These are phyloP conservation scores for Pteropus rufus DNA, from an alignment of 2,797 vertebrate species.

Conservation along the genomic window DNA sequence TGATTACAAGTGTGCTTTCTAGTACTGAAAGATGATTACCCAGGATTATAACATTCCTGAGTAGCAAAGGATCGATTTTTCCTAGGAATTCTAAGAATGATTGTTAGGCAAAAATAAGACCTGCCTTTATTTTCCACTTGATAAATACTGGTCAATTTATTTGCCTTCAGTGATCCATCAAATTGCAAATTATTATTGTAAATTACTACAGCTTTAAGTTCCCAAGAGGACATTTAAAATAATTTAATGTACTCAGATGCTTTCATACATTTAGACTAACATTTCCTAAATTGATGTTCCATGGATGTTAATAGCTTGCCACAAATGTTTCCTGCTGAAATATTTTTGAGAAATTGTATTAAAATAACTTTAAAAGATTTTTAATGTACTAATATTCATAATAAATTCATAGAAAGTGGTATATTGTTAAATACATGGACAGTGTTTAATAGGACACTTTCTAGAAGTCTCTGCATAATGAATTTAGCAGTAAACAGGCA, in stretches of 20 bases:
- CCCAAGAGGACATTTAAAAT: background rate
- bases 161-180: background rate
- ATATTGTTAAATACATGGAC: background rate
- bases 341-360: slow-evolving; percentile 3
- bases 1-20: background rate
- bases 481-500: background rate
- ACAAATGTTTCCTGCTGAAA: background rate
- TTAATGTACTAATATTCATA: background rate
- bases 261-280: background rate
- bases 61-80: background rate
- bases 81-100: background rate
- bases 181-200: background rate
- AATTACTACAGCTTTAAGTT: background rate
- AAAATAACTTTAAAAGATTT: slow-evolving; percentile 2
- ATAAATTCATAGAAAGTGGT: background rate
- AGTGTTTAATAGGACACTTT: background rate
- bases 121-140: slow-evolving; percentile 11
- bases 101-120: background rate
- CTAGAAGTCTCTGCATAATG: background rate
- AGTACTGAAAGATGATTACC: background rate
- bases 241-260: background rate
- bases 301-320: background rate
- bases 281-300: background rate
- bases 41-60: background rate
- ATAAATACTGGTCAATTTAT: background rate